Base-by-base conservation (phyloP, 2,113 vertebrate species). In the Ursus arctos region DNA sequence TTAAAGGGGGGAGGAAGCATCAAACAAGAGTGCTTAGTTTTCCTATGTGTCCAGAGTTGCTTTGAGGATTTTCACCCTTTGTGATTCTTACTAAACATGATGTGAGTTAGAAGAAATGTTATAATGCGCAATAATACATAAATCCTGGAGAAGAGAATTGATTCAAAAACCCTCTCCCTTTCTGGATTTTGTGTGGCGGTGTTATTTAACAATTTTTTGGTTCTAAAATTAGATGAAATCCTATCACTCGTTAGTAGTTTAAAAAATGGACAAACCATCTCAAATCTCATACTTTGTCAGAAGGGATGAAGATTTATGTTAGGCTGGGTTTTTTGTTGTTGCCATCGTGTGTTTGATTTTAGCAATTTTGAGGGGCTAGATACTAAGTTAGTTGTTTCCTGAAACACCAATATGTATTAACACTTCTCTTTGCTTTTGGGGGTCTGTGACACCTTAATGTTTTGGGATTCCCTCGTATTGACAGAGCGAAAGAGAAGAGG, bases 21-120 rank as follows among this genome's bases (percentile, higher is more conserved):
- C 47, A 43, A 53, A 31, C 33, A 89, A 92, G 28, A 81, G n/a
- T 40, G 12, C 67, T 82, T 77, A 26, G 3, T 49, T 79, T 95
- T 61, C 82, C 93, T 61, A 36, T 6, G 63, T 63, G 31, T 31
- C 31, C 28, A 47, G 26, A 92, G 76, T 19, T 33, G 43, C 65
- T 80, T 24, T n/a, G 28, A 86, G 33, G 43, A 79, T 67, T 83
- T 87, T 65, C 14, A 49, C 15, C 28, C 55, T 61, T 57, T 95
- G 21, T 19, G 7, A 53, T 21, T 95, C 40, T 74, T 90, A 63
- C 84, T 47, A 80, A 81, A n/a, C 15, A 88, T 65, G 55, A 43
- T 59, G 57, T 69, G 31, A 93, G n/a, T 61, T 83, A 83, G 36
- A 83, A 77, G 86, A 94, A 96, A 53, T 87, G 51, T 22, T 55